phyloP scores from a whole-genome alignment of 2,113 vertebrate genomes.

The Pterocles burchelli region DNA sequence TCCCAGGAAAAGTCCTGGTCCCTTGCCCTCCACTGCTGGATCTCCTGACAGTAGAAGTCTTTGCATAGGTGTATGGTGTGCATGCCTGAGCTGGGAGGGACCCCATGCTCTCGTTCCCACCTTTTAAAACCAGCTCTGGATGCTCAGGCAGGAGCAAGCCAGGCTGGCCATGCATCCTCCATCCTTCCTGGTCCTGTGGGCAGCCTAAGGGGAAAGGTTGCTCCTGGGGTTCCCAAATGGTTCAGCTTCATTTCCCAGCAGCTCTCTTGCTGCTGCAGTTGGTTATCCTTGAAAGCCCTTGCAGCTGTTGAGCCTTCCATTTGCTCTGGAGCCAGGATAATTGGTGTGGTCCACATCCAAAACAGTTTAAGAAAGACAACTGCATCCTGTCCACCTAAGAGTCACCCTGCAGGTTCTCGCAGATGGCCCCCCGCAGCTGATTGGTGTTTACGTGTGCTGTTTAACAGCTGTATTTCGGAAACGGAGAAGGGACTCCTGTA shows the following conservation, averaged over 20 bases:
- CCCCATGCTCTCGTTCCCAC: not conserved
- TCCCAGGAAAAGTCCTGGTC: not conserved
- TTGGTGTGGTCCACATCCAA: not conserved
- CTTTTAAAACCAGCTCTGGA: not conserved
- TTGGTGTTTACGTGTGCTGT: not conserved
- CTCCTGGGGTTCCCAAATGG: not conserved
- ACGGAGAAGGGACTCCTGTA: not conserved
- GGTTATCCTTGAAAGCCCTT: not conserved
- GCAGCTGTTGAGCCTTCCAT: not conserved
- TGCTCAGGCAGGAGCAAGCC: not conserved
- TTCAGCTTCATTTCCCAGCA: not conserved
- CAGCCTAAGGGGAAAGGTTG: not conserved
- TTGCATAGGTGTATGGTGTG: accelerated
- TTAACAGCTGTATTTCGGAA: constrained; percentile 6
- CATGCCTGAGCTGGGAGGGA: not conserved
- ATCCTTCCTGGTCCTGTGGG: not conserved
- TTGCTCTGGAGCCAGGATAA: not conserved
- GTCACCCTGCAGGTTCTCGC: not conserved
- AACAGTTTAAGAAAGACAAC: constrained; percentile 21
- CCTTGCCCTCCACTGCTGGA: not conserved
- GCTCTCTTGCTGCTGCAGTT: not conserved
- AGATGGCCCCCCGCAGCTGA: not conserved
- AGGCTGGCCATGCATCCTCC: not conserved
- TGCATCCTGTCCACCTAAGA: constrained; percentile 19
- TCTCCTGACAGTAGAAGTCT: not conserved